phyloP scores from a whole-genome alignment of 2,888 invertebrate species.

The Agonum fuliginosum region DNA sequence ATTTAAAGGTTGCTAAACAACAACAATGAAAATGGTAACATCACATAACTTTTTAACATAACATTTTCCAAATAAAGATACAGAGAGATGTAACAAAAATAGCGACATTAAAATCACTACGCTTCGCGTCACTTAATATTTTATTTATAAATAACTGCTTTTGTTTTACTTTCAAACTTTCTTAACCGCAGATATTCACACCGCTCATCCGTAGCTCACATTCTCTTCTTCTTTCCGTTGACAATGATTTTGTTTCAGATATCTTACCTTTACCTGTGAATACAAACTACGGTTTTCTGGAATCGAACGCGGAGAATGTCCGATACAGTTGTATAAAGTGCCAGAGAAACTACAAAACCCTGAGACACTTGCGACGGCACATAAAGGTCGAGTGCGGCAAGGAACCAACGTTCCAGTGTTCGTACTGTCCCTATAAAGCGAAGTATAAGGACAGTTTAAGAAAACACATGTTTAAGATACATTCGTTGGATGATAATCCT shows the following conservation, averaged over 20 bases:
- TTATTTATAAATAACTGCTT: too few relatives aligned
- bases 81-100: too few relatives aligned
- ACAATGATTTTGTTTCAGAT: conserved; percentile 19
- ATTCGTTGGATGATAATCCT: conserved; percentile 60
- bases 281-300: conserved; percentile 8
- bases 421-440: conserved; percentile 70
- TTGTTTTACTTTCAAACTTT: too few relatives aligned
- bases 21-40: too few relatives aligned
- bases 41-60: too few relatives aligned
- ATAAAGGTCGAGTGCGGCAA: conserved; percentile 72
- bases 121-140: too few relatives aligned
- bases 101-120: too few relatives aligned
- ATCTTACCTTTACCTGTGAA: background rate
- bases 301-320: background rate
- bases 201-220: background rate
- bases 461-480: conserved; percentile 67
- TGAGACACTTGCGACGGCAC: conserved; percentile 57
- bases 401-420: conserved; percentile 71
- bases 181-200: too few relatives aligned
- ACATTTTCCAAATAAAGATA: too few relatives aligned
- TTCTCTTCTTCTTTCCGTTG: background rate
- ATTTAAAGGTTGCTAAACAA: too few relatives aligned
- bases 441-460: conserved; percentile 69
- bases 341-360: conserved; percentile 54
- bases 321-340: conserved; percentile 55